Base-by-base conservation (phyloP, 2,113 vertebrate species). In the Cottus gobio region DNA sequence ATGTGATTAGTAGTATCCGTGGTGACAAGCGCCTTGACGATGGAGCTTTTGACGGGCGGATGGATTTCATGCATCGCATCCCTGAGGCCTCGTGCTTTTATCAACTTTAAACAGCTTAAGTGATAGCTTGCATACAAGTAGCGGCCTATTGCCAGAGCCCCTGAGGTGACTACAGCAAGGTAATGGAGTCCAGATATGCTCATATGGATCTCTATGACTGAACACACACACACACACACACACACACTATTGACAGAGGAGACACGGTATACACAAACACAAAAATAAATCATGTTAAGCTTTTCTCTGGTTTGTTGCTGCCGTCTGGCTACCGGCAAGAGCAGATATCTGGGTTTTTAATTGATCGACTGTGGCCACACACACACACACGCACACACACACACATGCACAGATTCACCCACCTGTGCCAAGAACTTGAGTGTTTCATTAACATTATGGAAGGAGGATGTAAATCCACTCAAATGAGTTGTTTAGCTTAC, bases 101-200 rank as follows among this genome's bases (percentile, higher is more conserved):
- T 88, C 89, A 88, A 71, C 77, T 76, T 79, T 85, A 82, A 91
- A 91, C 84, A 61, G 87, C 86, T 86, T 85, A 85, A 78, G 90
- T 44, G 73, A 84, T 46, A 48, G 77, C 84, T 77, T 52, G 84
- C 80, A 80, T 92, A 80, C 84, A 84, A 77, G 90, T 77, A 36
- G 37, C 71, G 22, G 44, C 65, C 69, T 58, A 42, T 37, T 37
- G 61, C 66, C 75, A 77, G 37, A 72, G 61, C 20, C 64, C 83
- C 85, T 6, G 73, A 82, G 83, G 71, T 42, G 76, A 42, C 85
- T 72, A 42, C 64, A 61, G 31, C 67, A 36, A 82, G 68, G 84
- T 77, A 79, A 85, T 75, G 72, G 83, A 85, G 62, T 75, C 58
- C 65, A 18, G 66, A 76, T 75, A 73, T 63, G 84, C 79, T 84